Conservation (phyloP, 2,888 invertebrate species). For the Conomelus anceps region DNA sequence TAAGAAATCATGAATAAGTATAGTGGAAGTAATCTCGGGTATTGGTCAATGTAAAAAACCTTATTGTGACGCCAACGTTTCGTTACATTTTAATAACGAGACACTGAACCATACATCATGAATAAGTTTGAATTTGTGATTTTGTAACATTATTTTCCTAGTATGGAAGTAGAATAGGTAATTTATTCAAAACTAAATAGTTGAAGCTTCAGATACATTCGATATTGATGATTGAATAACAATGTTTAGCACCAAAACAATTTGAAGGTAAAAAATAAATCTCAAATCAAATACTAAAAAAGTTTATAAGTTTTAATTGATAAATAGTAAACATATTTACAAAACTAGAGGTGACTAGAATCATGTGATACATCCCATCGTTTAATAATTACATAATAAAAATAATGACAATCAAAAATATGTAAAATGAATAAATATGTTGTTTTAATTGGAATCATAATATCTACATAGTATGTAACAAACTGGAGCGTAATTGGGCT, state of each 20-base stretch:
- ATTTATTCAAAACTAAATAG: too few relatives aligned
- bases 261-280: not conserved
- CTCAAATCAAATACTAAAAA: not conserved
- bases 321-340: not conserved
- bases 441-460: not conserved
- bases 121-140: too few relatives aligned
- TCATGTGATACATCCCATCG: not conserved
- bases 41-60: too few relatives aligned
- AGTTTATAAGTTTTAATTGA: not conserved
- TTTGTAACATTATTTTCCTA: too few relatives aligned
- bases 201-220: not conserved
- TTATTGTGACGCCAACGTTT: too few relatives aligned
- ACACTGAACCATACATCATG: too few relatives aligned
- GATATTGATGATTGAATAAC: not conserved
- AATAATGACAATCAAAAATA: not conserved
- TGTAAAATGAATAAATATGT: not conserved
- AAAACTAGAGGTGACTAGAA: not conserved
- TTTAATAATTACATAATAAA: not conserved
- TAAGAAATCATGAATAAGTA: too few relatives aligned
- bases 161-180: too few relatives aligned
- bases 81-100: too few relatives aligned
- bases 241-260: not conserved
- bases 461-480: too few relatives aligned
- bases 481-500: too few relatives aligned
- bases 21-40: too few relatives aligned